Percentiles rank a stretch among this genome's conserved stretches.
phyloP scores from a whole-genome alignment of 2,113 vertebrate species.

The Sinocyclocheilus rhinocerous region DNA sequence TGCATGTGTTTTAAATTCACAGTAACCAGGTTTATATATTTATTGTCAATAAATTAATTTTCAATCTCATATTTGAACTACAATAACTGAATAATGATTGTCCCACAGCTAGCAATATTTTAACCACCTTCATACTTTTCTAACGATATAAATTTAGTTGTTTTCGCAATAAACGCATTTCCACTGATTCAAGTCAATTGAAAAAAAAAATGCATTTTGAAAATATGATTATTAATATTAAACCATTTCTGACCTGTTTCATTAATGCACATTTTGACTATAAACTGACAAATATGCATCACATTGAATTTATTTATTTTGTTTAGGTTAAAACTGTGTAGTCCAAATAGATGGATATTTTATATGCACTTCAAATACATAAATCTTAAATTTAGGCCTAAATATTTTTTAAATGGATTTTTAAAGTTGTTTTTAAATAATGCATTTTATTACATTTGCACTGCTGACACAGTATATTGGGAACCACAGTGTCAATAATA shows the following conservation, averaged over 20 bases:
- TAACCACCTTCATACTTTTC: background rate
- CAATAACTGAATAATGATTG: background rate
- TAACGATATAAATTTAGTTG: background rate
- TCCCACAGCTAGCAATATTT: background rate
- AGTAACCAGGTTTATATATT: background rate
- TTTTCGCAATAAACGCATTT: background rate
- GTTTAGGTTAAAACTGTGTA: background rate
- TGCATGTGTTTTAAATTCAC: background rate
- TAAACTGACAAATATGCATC: background rate
- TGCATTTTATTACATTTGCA: background rate
- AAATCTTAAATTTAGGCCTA: background rate
- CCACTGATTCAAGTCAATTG: background rate
- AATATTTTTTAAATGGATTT: background rate
- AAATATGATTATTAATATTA: too few relatives aligned
- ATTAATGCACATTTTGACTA: too few relatives aligned
- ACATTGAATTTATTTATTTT: background rate
- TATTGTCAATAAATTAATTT: background rate
- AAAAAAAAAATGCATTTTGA: background rate
- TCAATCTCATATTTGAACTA: background rate
- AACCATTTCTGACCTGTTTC: too few relatives aligned
- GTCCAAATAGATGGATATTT: background rate
- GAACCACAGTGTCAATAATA: background rate
- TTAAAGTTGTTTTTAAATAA: background rate
- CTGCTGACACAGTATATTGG: background rate
- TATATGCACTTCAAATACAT: background rate